Evolutionary conservation across 1,140 invertebrate species (phyloP), one percentile per base, ranked within the genome.

Genomic region (Cydia strobilella): DNA sequence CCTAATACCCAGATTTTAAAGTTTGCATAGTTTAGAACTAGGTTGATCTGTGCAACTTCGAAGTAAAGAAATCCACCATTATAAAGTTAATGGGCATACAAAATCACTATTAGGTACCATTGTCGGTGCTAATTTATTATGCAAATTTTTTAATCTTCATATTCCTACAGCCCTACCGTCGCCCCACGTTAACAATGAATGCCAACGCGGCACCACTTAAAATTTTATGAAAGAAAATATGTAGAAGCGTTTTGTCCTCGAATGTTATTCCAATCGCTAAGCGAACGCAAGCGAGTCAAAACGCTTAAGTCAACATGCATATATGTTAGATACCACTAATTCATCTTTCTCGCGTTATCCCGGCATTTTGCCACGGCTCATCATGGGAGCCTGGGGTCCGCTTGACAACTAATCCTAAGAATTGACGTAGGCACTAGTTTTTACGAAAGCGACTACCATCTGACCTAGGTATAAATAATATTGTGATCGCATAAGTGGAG

Each of bases 181-280:
- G n/a, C 27, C 27, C 27, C 63, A 66, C 73, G 76, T 62, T n/a
- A 78, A 77, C 77, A 76, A 78, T 73, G 76, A 76, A 78, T 77
- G 74, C 74, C 72, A 74, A 73, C 72, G 69, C 76, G 77, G 79
- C 79, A 85, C 84, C 78, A 84, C 75, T 85, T 85, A 85, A 86
- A 85, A 86, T 83, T 83, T 85, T 77, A 82, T 76, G 76, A 69
- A 81, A 85, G 84, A 82, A 90, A 90, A 86, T 86, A 83, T 83
- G 84, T 85, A 86, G 86, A 83, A 81, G 80, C 79, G 79, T 76
- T 82, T 69, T 69, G 65, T 69, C 65, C 65, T n/a, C 7, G 9
- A 20, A 7, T 51, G 20, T 23, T 59, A 59, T 23, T 59, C 54
- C 20, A 23, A 59, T 59, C 2, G 18, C 7, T 23, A 23, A 23